These are phyloP conservation scores for Cynopterus brachyotis DNA, from an alignment of 2,113 vertebrate species.

Conservation along the genomic window DNA sequence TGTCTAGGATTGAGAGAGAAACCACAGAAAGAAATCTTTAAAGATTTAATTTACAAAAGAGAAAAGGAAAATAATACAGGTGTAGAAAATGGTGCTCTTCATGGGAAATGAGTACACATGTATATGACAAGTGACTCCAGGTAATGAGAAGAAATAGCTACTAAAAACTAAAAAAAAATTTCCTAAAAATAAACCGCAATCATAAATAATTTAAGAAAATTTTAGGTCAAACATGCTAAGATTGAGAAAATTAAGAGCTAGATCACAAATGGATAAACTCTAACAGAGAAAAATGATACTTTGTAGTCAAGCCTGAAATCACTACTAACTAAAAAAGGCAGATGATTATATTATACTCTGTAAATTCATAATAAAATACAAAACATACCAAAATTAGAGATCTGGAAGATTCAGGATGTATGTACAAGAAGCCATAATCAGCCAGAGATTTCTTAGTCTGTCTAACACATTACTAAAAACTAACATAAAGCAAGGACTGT, in stretches of 20 bases:
- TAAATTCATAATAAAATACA: neutral
- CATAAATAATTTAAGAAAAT: neutral
- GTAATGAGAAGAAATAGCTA: neutral
- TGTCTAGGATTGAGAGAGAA: neutral
- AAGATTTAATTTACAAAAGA: constrained; percentile 15
- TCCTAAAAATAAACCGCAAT: neutral
- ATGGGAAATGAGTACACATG: neutral
- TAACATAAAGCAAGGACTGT: neutral
- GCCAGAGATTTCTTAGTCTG: neutral
- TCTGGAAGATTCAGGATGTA: neutral
- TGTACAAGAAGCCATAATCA: neutral
- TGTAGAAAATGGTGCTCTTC: neutral
- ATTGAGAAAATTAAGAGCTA: neutral
- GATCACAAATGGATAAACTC: neutral
- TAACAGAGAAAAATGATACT: neutral
- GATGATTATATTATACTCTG: neutral
- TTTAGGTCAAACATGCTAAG: constrained; percentile 1
- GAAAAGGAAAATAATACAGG: constrained; percentile 1
- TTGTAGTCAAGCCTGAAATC: neutral
- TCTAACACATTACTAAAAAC: neutral
- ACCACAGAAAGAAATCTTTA: neutral
- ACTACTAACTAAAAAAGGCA: neutral
- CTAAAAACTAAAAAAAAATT: neutral
- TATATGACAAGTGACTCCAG: neutral
- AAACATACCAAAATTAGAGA: neutral